Percentiles rank a stretch among this genome's conserved stretches.
Evolutionary conservation across 2,797 vertebrate genomes (phyloP).

Genomic region (Tolypeutes matacus): DNA sequence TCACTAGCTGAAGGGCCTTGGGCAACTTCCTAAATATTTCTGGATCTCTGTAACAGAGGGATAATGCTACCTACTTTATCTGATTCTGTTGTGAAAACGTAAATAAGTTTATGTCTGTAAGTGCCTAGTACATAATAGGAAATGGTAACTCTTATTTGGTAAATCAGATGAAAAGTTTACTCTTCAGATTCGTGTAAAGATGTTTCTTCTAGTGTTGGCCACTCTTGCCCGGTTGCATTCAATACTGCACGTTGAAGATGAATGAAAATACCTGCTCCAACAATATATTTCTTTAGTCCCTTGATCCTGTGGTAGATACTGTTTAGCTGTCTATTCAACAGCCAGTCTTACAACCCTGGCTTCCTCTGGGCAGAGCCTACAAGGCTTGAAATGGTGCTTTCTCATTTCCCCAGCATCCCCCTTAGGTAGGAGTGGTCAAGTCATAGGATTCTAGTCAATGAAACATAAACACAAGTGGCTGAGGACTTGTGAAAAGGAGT

Average conservation of each 20-base stretch:
- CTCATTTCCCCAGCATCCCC: not conserved
- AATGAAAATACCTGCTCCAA: not conserved
- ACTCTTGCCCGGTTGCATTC: not conserved
- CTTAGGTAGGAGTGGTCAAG: not conserved
- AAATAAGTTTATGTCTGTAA: conserved; percentile 1
- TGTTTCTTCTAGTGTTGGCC: not conserved
- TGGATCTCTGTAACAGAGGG: not conserved
- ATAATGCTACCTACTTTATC: not conserved
- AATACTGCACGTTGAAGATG: not conserved
- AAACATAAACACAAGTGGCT: not conserved
- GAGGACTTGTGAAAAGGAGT: not conserved
- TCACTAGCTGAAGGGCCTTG: not conserved
- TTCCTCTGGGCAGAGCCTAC: not conserved
- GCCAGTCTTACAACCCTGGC: not conserved
- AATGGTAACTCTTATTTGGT: not conserved
- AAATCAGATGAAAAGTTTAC: not conserved
- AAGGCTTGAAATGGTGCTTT: not conserved
- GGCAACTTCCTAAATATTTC: not conserved
- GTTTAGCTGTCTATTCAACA: not conserved
- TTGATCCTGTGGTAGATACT: not conserved
- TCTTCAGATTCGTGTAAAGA: not conserved
- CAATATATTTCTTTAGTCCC: not conserved
- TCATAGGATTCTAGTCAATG: not conserved
- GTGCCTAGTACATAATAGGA: not conserved
- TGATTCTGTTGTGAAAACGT: not conserved